Evolutionary conservation across 2,888 invertebrate genomes (phyloP).

Genomic region (Perdita meconis): DNA sequence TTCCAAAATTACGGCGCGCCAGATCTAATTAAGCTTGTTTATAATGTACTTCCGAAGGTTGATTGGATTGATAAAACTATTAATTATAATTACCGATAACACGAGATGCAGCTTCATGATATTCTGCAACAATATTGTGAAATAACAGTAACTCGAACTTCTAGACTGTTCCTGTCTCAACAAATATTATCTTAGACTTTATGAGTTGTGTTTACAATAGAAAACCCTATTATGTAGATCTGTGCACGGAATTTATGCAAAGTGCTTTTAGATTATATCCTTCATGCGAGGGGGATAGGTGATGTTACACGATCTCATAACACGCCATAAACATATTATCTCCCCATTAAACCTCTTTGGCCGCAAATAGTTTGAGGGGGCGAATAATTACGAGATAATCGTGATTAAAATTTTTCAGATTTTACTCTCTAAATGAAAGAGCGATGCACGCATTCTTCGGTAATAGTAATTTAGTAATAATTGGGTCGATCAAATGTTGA

Average conservation of each 20-base stretch:
- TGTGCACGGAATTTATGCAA: neutral
- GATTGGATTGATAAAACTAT: neutral
- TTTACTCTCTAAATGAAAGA: neutral
- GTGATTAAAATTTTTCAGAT: neutral
- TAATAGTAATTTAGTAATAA: neutral
- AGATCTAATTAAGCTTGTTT: neutral
- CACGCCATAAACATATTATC: neutral
- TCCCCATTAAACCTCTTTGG: neutral
- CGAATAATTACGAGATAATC: neutral
- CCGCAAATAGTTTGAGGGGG: neutral
- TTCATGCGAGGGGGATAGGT: neutral
- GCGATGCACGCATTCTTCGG: neutral
- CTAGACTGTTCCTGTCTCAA: neutral
- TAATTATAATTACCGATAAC: neutral
- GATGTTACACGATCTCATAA: neutral
- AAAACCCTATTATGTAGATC: slow-evolving; percentile 12
- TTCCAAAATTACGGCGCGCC: neutral
- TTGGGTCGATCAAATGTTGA: neutral
- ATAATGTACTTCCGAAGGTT: too few species aligned
- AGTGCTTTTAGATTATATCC: neutral
- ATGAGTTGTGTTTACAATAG: slow-evolving; percentile 6
- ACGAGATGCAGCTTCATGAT: neutral
- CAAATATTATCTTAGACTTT: slow-evolving; percentile 37
- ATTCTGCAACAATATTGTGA: slow-evolving; percentile 15
- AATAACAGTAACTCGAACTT: slow-evolving; percentile 11